phyloP scores from a whole-genome alignment of 2,888 invertebrate genomes.

The Auanema freiburgensis region DNA sequence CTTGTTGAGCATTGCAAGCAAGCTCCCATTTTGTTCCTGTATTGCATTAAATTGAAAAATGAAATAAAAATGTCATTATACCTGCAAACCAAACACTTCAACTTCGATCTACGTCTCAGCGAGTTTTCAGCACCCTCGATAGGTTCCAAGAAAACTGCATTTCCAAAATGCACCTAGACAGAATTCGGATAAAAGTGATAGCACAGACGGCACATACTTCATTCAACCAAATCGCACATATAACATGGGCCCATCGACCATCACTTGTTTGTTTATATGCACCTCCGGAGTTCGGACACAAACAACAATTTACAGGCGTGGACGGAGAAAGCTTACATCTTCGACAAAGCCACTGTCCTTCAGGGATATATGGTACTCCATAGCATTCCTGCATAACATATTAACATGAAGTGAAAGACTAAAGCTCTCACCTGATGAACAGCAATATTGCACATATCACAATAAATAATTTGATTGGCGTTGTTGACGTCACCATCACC shows the following conservation, averaged over 20 bases:
- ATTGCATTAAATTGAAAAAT: constrained; percentile 4
- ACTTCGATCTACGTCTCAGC: constrained; percentile 75
- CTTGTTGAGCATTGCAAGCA: constrained; percentile 47
- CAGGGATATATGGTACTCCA: constrained; percentile 94
- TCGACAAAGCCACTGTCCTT: constrained; percentile 95
- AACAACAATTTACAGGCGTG: constrained; percentile 87
- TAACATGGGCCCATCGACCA: constrained; percentile 95
- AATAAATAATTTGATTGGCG: constrained; percentile 95
- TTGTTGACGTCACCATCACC: constrained; percentile 97
- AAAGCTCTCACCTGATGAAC: constrained; percentile 78
- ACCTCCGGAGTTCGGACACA: constrained; percentile 95
- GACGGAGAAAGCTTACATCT: constrained; percentile 94
- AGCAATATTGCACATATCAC: constrained; percentile 98
- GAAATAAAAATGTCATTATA: neutral
- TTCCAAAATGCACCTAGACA: constrained; percentile 76
- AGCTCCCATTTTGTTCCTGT: constrained; percentile 40
- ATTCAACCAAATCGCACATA: constrained; percentile 98
- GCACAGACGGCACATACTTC: constrained; percentile 74
- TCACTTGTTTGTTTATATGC: constrained; percentile 95
- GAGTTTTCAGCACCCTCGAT: constrained; percentile 76
- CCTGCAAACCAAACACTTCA: constrained; percentile 90
- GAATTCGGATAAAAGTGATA: neutral
- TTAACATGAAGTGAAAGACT: neutral
- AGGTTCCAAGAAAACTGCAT: constrained; percentile 83
- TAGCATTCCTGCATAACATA: constrained; percentile 74